Evolutionary conservation across 1,140 invertebrate genomes (phyloP), one percentile per base, ranked within the genome.

Genomic region (Coptotermes formosanus): DNA sequence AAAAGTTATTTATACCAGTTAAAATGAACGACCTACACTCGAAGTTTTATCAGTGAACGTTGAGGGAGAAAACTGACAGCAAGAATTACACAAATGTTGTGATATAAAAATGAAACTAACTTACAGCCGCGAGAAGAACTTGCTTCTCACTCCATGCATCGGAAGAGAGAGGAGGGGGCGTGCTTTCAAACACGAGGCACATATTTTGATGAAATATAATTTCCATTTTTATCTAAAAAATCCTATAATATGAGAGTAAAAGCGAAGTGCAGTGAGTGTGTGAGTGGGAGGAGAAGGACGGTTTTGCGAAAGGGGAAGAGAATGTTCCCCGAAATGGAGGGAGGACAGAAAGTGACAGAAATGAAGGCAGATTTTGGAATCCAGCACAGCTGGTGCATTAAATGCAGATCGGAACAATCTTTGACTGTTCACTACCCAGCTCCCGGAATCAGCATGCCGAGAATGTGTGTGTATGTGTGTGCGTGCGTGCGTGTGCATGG

Each of bases 171-270:
- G n/a, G n/a, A 25, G 30, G 14, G 64, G 25, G n/a, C 9, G 8
- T n/a, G 25, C 25, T 30, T 75, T 75, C n/a, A 25, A 59, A 75
- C 64, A 75, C n/a, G 25, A 75, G 64, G 64, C 25, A 75, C 64
- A 75, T 75, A 75, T 75, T 75, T 75, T n/a, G 64, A 75, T 75
- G 64, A 75, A 75, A 75, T 75, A 75, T 75, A 75, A 75, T 75
- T 75, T 75, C 64, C 64, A 75, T 75, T 75, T 64, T 75, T 75
- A 75, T 75, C 64, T 75, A 75, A 30, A 75, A 75, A 75, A 75
- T 75, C 64, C 64, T 75, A 75, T 75, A 75, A 75, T 75, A 75
- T 75, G 64, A 75, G 64, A 75, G 64, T 75, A 30, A 75, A 75
- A 75, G 64, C 64, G 64, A 75, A 75, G n/a, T 75, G 64, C 64